These are phyloP conservation scores for Conops quadrifasciatus DNA, from an alignment of 2,888 invertebrate genomes.

Conservation along the genomic window DNA sequence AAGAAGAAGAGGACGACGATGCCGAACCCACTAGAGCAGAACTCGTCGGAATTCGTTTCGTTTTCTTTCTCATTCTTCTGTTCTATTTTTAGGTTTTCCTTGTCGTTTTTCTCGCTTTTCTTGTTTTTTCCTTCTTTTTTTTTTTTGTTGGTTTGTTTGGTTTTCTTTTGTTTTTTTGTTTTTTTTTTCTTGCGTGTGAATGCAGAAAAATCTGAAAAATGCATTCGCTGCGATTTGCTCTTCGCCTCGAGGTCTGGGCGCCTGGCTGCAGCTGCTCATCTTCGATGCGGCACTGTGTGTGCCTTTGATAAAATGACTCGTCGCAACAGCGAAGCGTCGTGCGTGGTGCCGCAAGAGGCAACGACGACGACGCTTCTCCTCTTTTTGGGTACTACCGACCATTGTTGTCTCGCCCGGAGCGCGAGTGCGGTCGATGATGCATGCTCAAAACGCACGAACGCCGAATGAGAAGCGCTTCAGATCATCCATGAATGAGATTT, in stretches of 20 bases:
- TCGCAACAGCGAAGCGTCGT: neutral
- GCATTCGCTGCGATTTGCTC: slow-evolving; percentile 18
- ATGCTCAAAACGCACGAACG: neutral
- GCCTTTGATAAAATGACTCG: neutral
- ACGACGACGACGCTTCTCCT: neutral
- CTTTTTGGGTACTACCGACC: neutral
- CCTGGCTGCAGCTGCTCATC: slow-evolving; percentile 32
- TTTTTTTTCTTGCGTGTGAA: neutral
- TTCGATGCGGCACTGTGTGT: slow-evolving; percentile 23
- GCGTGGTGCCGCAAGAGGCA: neutral
- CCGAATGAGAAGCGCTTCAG: neutral
- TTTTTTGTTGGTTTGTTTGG: neutral
- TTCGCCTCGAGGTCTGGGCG: slow-evolving; percentile 15
- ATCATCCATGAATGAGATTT: neutral
- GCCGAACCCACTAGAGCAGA: too few species aligned
- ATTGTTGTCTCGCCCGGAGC: too few species aligned
- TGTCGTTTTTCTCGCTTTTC: too few species aligned
- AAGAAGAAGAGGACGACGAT: too few species aligned
- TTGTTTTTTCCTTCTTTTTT: too few species aligned
- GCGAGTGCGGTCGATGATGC: neutral
- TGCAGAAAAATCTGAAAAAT: slow-evolving; percentile 24
- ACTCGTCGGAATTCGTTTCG: too few species aligned
- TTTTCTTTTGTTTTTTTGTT: slow-evolving; percentile 1
- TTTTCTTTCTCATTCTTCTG: too few species aligned
- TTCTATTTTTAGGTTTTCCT: too few species aligned